These are phyloP conservation scores for Pachymerium ferrugineum DNA, from an alignment of 2,888 invertebrate genomes.

Conservation along the genomic window DNA sequence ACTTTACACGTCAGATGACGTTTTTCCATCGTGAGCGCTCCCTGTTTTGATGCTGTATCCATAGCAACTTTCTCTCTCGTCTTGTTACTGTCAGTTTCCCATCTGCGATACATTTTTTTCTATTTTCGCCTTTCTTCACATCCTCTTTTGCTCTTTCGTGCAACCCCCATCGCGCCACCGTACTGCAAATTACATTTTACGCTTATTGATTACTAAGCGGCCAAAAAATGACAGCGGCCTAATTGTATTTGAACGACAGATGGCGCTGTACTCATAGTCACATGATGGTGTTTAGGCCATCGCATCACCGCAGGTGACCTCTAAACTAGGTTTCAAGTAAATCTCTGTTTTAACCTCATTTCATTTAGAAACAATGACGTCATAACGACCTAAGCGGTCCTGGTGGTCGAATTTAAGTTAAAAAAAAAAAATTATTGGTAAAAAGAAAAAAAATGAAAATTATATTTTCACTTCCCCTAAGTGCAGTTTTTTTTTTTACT, in stretches of 20 bases:
- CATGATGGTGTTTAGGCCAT: background rate
- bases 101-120: background rate
- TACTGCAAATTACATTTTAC: slow-evolving; percentile 1
- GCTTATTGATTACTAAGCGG: background rate
- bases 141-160: background rate
- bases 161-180: background rate
- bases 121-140: too few species aligned
- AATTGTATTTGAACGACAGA: slow-evolving; percentile 1
- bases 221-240: slow-evolving; percentile 13
- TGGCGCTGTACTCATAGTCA: background rate
- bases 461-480: background rate
- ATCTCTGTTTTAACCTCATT: too few species aligned
- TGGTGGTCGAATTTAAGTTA: too few species aligned
- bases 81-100: background rate
- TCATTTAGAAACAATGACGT: too few species aligned
- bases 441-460: background rate
- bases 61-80: background rate
- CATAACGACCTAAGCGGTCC: too few species aligned
- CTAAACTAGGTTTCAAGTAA: too few species aligned
- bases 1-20: background rate
- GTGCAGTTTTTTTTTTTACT: background rate
- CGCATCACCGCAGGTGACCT: too few species aligned
- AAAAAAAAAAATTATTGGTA: too few species aligned
- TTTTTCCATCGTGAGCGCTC: background rate
- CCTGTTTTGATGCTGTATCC: background rate